Evolutionary conservation across 2,113 vertebrate species (phyloP).

Genomic region (Sebastes schlegelii): DNA sequence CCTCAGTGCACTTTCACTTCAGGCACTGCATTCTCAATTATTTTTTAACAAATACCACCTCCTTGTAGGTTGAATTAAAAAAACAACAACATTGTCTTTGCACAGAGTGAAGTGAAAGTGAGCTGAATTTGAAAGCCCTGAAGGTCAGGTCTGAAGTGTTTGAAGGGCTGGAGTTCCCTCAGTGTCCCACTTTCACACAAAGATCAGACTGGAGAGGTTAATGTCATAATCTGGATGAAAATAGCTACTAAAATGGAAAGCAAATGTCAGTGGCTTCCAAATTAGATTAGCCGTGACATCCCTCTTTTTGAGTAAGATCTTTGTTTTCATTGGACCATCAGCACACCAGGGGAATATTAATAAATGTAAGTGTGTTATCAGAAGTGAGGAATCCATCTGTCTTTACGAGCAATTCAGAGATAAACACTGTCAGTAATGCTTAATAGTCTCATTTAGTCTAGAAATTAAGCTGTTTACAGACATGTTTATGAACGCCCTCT

Average conservation of each 20-base stretch:
- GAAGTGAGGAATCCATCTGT: neutral
- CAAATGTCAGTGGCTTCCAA: neutral
- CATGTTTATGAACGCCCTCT: neutral
- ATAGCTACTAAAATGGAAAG: neutral
- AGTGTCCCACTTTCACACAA: constrained; percentile 50
- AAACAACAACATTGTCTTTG: neutral
- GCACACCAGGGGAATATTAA: constrained; percentile 1
- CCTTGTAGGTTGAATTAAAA: neutral
- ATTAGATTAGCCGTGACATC: neutral
- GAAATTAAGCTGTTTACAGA: neutral
- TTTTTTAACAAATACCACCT: constrained; percentile 2
- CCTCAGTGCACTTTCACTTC: constrained; percentile 21
- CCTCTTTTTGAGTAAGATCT: constrained; percentile 10
- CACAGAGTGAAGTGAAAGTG: constrained; percentile 23
- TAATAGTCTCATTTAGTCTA: neutral
- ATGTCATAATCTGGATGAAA: constrained; percentile 4
- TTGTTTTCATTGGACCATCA: constrained; percentile 37
- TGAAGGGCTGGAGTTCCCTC: constrained; percentile 49
- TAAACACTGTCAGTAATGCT: neutral
- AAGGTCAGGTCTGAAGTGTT: constrained; percentile 12
- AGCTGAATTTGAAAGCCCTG: constrained; percentile 37
- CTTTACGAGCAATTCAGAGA: constrained; percentile 37
- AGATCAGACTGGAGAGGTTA: constrained; percentile 17
- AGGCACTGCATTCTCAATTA: constrained; percentile 4
- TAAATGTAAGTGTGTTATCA: neutral